These are phyloP conservation scores for Harmothoe impar DNA, from an alignment of 2,888 invertebrate genomes.

Conservation along the genomic window DNA sequence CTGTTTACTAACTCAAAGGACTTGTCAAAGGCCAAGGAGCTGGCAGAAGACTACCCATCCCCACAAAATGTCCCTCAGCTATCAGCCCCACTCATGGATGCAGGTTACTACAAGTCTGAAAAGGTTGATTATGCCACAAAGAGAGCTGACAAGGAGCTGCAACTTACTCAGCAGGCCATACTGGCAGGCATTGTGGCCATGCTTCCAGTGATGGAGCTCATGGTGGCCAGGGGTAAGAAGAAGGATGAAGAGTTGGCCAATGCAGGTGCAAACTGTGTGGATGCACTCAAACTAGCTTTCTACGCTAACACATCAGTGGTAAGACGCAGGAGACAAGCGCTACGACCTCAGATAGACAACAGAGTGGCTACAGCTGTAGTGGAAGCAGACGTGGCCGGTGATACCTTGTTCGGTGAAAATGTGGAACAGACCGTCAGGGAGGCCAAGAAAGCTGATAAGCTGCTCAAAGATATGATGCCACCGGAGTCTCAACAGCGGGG, in stretches of 20 bases:
- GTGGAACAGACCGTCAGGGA: neutral
- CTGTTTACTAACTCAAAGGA: neutral
- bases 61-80: neutral
- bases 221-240: neutral
- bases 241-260: neutral
- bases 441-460: neutral
- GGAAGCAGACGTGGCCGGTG: neutral
- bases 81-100: neutral
- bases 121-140: neutral
- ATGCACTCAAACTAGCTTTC: neutral
- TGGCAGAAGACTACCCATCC: neutral
- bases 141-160: neutral
- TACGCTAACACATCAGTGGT: neutral
- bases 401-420: neutral
- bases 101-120: neutral
- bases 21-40: neutral
- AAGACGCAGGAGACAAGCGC: neutral
- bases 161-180: neutral
- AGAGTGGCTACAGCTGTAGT: neutral
- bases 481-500: neutral
- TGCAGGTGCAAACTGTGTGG: neutral
- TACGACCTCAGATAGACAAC: neutral
- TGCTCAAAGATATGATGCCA: neutral
- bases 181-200: neutral
- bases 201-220: neutral